These are phyloP conservation scores for Chionoecetes opilio DNA, from an alignment of 1,140 invertebrate genomes.

Conservation along the genomic window DNA sequence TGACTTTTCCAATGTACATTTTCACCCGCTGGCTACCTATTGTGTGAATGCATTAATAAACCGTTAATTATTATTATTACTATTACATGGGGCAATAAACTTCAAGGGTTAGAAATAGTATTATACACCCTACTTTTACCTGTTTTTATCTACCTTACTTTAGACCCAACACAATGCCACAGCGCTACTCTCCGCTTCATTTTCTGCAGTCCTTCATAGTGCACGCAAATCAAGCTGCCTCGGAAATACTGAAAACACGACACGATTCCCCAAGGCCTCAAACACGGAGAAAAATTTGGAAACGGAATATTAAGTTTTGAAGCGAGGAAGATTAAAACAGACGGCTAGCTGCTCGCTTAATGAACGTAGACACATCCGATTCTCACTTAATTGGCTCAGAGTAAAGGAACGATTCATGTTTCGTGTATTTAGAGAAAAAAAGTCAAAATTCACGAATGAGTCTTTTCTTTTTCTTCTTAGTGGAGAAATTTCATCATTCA, in stretches of 20 bases:
- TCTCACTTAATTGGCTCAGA: slow-evolving; percentile 6
- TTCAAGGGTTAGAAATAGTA: no score
- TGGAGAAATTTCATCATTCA: no score
- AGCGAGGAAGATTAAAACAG: neutral
- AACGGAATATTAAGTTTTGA: neutral
- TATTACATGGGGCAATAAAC: no score
- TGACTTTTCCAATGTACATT: no score
- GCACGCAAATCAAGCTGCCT: neutral
- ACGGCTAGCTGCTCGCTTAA: neutral
- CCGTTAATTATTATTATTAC: no score
- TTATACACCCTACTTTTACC: no score
- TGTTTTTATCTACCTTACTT: no score
- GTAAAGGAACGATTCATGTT: neutral
- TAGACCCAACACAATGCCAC: no score
- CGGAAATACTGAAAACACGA: neutral
- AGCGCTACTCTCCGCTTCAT: no score
- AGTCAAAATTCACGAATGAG: neutral
- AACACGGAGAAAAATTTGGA: neutral
- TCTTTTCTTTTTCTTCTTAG: neutral
- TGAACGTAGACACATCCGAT: neutral
- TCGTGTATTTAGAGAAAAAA: neutral
- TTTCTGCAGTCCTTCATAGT: neutral
- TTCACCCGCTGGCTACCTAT: no score
- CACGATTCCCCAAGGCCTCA: neutral
- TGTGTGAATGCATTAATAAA: no score